These are phyloP conservation scores for Meiosimyza decipiens DNA, from an alignment of 2,888 invertebrate genomes.

Conservation along the genomic window DNA sequence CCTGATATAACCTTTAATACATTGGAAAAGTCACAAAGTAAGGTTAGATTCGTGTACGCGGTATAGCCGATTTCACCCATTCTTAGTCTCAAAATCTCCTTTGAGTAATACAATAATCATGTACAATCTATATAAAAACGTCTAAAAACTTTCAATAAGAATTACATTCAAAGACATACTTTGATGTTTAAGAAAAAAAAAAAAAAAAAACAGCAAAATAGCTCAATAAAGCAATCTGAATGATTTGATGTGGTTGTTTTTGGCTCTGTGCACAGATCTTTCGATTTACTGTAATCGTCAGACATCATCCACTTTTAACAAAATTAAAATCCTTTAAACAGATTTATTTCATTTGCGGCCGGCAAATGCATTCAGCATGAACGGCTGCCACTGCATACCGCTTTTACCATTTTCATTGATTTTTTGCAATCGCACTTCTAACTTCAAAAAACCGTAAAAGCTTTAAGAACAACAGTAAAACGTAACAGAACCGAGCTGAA, in stretches of 20 bases:
- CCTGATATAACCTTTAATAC: too few relatives aligned
- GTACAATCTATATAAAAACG: too few relatives aligned
- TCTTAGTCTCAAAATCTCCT: too few relatives aligned
- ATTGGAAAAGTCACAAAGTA: too few relatives aligned
- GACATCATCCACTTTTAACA: constrained; percentile 16
- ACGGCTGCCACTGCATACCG: neutral
- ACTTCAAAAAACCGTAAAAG: constrained; percentile 22
- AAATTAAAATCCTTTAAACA: constrained; percentile 62
- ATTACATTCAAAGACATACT: neutral
- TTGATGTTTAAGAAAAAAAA: neutral
- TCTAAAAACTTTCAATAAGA: too few relatives aligned
- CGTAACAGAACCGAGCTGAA: too few relatives aligned
- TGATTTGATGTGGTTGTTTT: neutral
- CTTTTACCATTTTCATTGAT: neutral
- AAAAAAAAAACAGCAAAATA: neutral
- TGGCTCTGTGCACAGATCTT: too few relatives aligned
- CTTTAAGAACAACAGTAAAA: constrained; percentile 24
- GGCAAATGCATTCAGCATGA: constrained; percentile 55
- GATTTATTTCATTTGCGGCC: constrained; percentile 63
- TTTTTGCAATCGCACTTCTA: neutral
- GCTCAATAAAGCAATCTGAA: neutral
- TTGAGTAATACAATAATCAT: too few relatives aligned
- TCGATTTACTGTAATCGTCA: neutral
- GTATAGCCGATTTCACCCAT: too few relatives aligned
- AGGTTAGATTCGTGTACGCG: too few relatives aligned